phyloP scores from a whole-genome alignment of 2,797 vertebrate genomes.

The Cephalopachus bancanus region DNA sequence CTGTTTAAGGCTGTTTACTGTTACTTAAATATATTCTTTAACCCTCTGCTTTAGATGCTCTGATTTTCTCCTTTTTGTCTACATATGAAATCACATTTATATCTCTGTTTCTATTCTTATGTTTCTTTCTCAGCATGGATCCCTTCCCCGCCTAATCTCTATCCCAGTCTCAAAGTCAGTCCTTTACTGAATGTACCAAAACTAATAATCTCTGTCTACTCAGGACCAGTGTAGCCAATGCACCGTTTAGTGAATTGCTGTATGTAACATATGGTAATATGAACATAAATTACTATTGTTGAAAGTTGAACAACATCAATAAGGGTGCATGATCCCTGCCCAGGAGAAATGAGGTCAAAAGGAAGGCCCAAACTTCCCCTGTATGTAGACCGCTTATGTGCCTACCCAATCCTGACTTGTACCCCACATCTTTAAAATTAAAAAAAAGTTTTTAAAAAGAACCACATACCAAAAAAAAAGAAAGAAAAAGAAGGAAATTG shows the following conservation, averaged over 20 bases:
- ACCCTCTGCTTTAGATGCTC: not conserved
- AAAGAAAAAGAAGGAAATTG: not conserved
- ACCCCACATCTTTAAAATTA: too few relatives aligned
- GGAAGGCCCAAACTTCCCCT: too few relatives aligned
- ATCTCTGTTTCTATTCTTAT: not conserved
- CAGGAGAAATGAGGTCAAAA: too few relatives aligned
- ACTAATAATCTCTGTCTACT: not conserved
- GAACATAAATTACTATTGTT: slow-evolving; percentile 25
- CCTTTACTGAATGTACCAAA: not conserved
- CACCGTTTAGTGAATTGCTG: not conserved
- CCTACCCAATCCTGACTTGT: too few relatives aligned
- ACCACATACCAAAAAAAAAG: too few relatives aligned
- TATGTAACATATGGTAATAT: not conserved
- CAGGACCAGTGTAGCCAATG: not conserved
- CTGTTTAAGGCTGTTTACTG: not conserved
- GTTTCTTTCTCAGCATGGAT: not conserved
- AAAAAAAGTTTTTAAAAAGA: too few relatives aligned
- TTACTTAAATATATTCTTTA: not conserved
- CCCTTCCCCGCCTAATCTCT: not conserved
- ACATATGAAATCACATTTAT: not conserved
- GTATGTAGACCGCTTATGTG: too few relatives aligned
- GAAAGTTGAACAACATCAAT: not conserved
- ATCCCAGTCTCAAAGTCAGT: not conserved
- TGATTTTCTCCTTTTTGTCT: not conserved
- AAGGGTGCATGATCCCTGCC: too few relatives aligned